These are phyloP conservation scores for Drosophila santomea DNA, from an alignment of 1,140 invertebrate genomes.

Conservation along the genomic window DNA sequence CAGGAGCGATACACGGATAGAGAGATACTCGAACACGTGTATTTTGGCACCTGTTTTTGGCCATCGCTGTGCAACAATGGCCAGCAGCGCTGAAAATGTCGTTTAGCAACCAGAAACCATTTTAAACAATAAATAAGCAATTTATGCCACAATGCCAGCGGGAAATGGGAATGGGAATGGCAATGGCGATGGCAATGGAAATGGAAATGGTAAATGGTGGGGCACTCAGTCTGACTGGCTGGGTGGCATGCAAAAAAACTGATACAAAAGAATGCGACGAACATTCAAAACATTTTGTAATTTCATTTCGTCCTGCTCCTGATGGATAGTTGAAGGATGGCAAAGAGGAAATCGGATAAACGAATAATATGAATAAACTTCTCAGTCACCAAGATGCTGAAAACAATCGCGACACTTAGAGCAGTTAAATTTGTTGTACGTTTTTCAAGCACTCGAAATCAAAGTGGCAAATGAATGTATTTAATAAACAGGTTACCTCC, in stretches of 20 bases:
- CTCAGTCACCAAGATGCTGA: not conserved
- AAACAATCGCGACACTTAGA: not conserved
- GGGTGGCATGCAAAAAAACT: constrained; percentile 50
- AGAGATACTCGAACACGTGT: constrained; percentile 24
- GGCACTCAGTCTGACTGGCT: constrained; percentile 9
- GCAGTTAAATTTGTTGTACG: not conserved
- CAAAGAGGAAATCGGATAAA: not conserved
- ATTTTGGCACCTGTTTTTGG: constrained; percentile 44
- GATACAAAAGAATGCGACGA: constrained; percentile 46
- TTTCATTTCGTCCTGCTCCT: constrained; percentile 62
- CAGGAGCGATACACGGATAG: constrained; percentile 16
- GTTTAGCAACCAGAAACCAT: constrained; percentile 67
- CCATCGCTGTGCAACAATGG: constrained; percentile 37
- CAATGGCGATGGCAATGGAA: not conserved
- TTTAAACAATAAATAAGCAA: constrained; percentile 82
- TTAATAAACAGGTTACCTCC: not conserved
- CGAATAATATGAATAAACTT: constrained; percentile 16
- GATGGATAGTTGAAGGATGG: constrained; percentile 41
- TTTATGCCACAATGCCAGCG: constrained; percentile 58
- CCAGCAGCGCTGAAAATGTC: constrained; percentile 57
- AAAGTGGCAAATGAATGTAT: not conserved
- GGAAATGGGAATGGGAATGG: not conserved
- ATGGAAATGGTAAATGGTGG: not conserved
- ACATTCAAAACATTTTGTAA: constrained; percentile 68
- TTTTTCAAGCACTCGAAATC: not conserved